A percentile compares a stretch with the other conserved stretches of the same genome.
phyloP scores from a whole-genome alignment of 2,113 vertebrate genomes.

The Amphiprion ocellaris region DNA sequence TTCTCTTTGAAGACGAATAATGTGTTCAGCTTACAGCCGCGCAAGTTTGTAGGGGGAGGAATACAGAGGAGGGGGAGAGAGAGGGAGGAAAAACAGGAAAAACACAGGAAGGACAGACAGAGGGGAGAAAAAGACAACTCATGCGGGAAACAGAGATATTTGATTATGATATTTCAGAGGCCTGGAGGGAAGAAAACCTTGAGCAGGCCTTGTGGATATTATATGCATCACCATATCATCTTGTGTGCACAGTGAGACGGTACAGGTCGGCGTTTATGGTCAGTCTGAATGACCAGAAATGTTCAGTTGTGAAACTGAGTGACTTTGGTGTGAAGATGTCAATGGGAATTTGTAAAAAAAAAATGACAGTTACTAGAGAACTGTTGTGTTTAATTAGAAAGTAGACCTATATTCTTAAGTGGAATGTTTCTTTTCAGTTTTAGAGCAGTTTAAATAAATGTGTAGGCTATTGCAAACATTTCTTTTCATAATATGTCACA shows the following conservation, averaged over 20 bases:
- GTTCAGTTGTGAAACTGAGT: background rate
- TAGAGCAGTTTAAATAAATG: too few species aligned
- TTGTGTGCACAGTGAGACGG: background rate
- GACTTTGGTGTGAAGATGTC: background rate
- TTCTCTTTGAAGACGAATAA: conserved; percentile 62
- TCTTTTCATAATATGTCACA: too few species aligned
- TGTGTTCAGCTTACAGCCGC: conserved; percentile 59
- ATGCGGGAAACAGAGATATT: background rate
- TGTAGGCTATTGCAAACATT: too few species aligned
- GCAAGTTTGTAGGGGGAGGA: conserved; percentile 15
- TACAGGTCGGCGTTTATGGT: background rate
- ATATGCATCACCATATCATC: background rate
- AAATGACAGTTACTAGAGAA: background rate
- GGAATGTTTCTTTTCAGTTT: background rate
- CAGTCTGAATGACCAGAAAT: background rate
- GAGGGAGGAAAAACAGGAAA: background rate
- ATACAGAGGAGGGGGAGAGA: background rate
- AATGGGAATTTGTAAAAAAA: background rate
- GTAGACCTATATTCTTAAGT: background rate
- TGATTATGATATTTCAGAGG: conserved; percentile 24
- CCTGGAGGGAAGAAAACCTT: background rate
- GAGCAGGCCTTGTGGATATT: background rate
- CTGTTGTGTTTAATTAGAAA: background rate
- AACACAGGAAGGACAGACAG: background rate
- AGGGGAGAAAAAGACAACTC: background rate